Conservation (phyloP, 2,888 invertebrate species). For the Mayetiola destructor region DNA sequence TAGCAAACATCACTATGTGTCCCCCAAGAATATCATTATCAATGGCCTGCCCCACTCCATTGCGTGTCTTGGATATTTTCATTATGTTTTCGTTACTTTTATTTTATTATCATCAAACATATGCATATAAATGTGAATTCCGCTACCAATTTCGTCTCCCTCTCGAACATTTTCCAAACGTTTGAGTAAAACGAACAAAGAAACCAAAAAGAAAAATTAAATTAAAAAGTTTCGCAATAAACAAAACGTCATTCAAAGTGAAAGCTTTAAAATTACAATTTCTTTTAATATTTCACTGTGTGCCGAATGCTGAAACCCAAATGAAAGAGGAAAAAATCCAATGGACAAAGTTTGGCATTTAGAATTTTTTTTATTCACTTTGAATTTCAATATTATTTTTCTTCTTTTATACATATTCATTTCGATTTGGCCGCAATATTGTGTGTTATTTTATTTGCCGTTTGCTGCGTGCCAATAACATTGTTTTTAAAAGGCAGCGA, state of each 20-base stretch:
- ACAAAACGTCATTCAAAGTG: slow-evolving; percentile 10
- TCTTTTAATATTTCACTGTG: slow-evolving; percentile 6
- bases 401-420: not conserved
- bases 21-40: not conserved
- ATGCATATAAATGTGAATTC: slow-evolving; percentile 3
- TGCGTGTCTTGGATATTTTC: no score
- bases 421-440: slow-evolving; percentile 4
- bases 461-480: no score
- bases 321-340: no score
- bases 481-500: no score
- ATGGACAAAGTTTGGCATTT: not conserved
- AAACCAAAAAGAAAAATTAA: not conserved
- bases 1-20: no score
- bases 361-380: not conserved
- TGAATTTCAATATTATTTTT: not conserved
- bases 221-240: slow-evolving; percentile 13
- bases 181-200: not conserved
- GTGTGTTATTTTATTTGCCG: no score
- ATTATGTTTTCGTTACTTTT: slow-evolving; percentile 4
- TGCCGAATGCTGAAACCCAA: no score
- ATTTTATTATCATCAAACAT: slow-evolving; percentile 9
- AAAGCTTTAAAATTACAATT: slow-evolving; percentile 12
- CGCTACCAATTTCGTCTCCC: not conserved
- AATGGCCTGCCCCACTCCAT: not conserved
- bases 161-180: no score